Base-by-base conservation (phyloP, 2,113 vertebrate genomes). In the Strigops habroptila region DNA sequence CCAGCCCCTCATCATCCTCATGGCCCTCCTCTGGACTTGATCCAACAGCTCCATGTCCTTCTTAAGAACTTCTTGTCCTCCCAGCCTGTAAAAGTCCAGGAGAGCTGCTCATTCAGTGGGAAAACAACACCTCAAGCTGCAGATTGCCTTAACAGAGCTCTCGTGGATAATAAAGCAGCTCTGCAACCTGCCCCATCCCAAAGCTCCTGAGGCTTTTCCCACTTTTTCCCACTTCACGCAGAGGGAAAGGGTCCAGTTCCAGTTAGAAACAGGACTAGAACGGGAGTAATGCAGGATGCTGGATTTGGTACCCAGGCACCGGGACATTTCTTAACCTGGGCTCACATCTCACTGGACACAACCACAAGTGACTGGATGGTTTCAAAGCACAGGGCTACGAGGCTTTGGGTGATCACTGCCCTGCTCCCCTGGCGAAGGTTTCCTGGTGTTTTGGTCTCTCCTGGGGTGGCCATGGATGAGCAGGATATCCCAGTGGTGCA, bases 251-350 rank as follows among this genome's bases (percentile, higher is more conserved):
- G 4, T 60, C 10, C 46, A 41, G 23, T 13, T 69, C 9, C 33
- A 8, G 2, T 18, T n/a, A 57, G 35, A 41, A 57, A 63, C 30
- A 79, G 14, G 3, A 59, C 1, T 6, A 14, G 18, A 63, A 23
- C 51, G 16, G 37, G 17, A 64, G 6, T 31, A 53, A 30, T 1
- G 1, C 0, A 0, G 22, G 30, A 30, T 60, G 3, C 13, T 1
- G 3, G 7, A 4, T 27, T 64, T 43, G 43, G 24, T 12, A 17
- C 12, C 23, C 51, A 33, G 39, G 10, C 35, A 28, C 6, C 0
- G 5, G 31, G 51, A 19, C 2, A 4, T n/a, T 63, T 70, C 46
- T 60, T 67, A 37, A 1, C 4, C 8, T 0, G 3, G 27, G 27
- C 21, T 89, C 37, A 16, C 25, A 17, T 55, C 22, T 41, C 2